Percentiles rank a stretch among this genome's conserved stretches.
These are phyloP conservation scores for Bilobella aurantiaca DNA, from an alignment of 1,140 invertebrate species.

Conservation along the genomic window DNA sequence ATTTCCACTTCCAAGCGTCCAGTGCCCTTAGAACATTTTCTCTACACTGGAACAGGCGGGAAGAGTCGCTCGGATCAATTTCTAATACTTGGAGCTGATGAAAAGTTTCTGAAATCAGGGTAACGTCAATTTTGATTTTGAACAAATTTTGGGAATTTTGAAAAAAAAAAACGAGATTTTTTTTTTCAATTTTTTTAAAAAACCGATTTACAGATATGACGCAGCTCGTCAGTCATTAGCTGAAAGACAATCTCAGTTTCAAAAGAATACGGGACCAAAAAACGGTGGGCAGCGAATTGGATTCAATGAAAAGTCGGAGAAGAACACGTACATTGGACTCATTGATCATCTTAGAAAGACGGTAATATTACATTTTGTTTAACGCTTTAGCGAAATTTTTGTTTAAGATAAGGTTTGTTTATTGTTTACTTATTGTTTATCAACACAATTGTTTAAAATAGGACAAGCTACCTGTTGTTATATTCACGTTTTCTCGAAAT, in stretches of 20 bases:
- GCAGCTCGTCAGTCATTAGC: slow-evolving; percentile 60
- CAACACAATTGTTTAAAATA: too few relatives aligned
- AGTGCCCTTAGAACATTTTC: slow-evolving; percentile 86
- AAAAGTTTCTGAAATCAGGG: slow-evolving; percentile 56
- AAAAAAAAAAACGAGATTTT: too few relatives aligned
- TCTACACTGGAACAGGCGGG: slow-evolving; percentile 76
- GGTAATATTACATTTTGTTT: slow-evolving; percentile 16
- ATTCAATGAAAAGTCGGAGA: slow-evolving; percentile 48
- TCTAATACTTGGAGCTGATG: slow-evolving; percentile 67
- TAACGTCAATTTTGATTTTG: slow-evolving; percentile 40
- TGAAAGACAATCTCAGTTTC: slow-evolving; percentile 47
- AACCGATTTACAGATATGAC: slow-evolving; percentile 39
- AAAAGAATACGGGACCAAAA: slow-evolving; percentile 50
- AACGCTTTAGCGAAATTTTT: too few relatives aligned
- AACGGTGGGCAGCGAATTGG: slow-evolving; percentile 36
- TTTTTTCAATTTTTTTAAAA: neutral
- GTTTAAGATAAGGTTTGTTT: too few relatives aligned
- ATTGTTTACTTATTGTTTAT: too few relatives aligned
- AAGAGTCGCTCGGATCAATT: slow-evolving; percentile 73
- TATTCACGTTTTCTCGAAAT: slow-evolving; percentile 87
- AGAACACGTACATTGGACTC: slow-evolving; percentile 74
- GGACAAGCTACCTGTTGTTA: slow-evolving; percentile 82
- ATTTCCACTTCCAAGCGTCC: slow-evolving; percentile 88
- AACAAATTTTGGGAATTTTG: neutral
- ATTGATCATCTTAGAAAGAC: slow-evolving; percentile 62